Evolutionary conservation across 2,888 invertebrate genomes (phyloP), one percentile per base, ranked within the genome.

Genomic region (Polia nebulosa): DNA sequence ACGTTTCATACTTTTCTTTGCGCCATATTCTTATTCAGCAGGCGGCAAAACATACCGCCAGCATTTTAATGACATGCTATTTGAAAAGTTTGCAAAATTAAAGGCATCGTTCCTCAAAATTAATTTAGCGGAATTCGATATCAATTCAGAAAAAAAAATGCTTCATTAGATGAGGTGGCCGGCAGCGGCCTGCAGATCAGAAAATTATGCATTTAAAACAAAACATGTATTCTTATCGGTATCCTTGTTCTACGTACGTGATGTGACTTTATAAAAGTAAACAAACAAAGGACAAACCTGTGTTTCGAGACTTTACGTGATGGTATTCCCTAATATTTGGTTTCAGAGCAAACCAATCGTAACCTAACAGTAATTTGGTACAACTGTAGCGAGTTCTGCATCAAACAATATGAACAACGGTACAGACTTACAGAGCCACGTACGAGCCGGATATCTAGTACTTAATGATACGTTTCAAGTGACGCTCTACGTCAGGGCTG

Each of bases 151-250:
- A 83, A 74, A 17, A n/a, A 63, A 77, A 71, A 60, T 61, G 4
- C 68, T 80, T 74, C 66, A 67, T 65, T 69, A 69, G 62, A 57
- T n/a, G n/a, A 60, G 72, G 73, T 80, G 74, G 57, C 72, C 32
- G 41, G 52, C 55, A 36, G 7, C 73, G 36, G 41, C 59, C 53
- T 60, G 79, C 76, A 81, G 69, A 68, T 75, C 64, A 79, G 83
- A 61, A 82, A 83, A 88, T 87, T 87, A 88, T 87, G 80, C 85
- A 87, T 81, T 72, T 76, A 74, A 83, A 84, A 88, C 83, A 87
- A 86, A 88, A 85, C 87, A 88, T 89, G 89, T 87, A 82, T 78
- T 83, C 84, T 85, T 87, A 88, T 89, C 87, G 88, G 88, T 88
- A 90, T 88, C 87, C 85, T 82, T 83, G 85, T 85, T 85, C 79